Base-by-base conservation (phyloP, 2,888 invertebrate genomes). In the Aricia artaxerxes region DNA sequence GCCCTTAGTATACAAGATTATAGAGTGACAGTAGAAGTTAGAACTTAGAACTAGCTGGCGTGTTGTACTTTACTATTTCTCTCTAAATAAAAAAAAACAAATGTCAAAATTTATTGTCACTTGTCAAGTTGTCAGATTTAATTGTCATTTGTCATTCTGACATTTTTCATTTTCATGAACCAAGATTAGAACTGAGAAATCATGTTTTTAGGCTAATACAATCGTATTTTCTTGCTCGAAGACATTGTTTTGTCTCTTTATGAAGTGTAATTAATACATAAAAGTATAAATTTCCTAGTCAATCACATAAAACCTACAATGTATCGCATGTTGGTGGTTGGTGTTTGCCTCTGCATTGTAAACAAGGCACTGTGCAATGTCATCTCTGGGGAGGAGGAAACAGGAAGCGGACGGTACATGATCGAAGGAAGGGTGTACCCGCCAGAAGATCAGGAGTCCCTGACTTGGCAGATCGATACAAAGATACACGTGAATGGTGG, bases 401-500 rank as follows among this genome's bases (percentile, higher is more conserved):
- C 84, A 49, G 93, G 91, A 53, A 91, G 84, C 79, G 96, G 96
- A 78, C 92, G 96, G 81, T 97, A 97, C 87, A 94, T 95, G 60
- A 97, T 98, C 75, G 98, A 98, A 92, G 98, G 98, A 38, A 96
- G 96, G 92, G 97, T 98, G 4, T 97, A 96, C 89, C 96, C 97
- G 0, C 96, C 97, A 49, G 97, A 97, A 83, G 95, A 95, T 73
- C 91, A 92, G 78, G 93, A 94, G 77, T 87, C 90, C 13, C 92
- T 91, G 6, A 96, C 96, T 84, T 98, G 98, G 98, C 97, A 97
- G 88, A 94, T 96, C 9, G 96, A 96, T 83, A 97, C 97, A 0
- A 95, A 96, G 83, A 94, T 98, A 35, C 96, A 98, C 87, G 97
- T 98, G 7, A 98, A 99, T 88, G 98, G 98, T 11, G 99, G 98